These are phyloP conservation scores for Artibeus lituratus DNA, from an alignment of 2,797 vertebrate species.

Conservation along the genomic window DNA sequence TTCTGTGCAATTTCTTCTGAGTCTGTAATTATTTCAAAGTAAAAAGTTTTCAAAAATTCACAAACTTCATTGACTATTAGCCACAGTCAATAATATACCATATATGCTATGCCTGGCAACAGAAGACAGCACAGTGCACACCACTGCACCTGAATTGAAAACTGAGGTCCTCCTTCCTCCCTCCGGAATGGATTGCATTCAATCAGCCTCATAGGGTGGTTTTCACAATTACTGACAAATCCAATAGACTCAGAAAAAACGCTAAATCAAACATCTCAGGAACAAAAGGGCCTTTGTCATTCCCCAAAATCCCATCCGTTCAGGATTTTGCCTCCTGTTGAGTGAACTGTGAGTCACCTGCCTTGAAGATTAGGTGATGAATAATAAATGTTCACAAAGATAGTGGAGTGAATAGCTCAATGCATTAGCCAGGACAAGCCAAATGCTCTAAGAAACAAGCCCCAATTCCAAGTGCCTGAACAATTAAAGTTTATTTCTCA, in stretches of 20 bases:
- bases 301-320: not conserved
- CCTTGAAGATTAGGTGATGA: not conserved
- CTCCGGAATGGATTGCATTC: not conserved
- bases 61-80: not conserved
- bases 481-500: not conserved
- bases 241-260: not conserved
- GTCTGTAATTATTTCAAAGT: constrained; percentile 27
- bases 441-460: not conserved
- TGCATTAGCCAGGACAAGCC: not conserved
- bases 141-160: not conserved
- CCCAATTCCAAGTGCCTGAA: not conserved
- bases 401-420: not conserved
- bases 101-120: not conserved
- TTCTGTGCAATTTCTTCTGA: not conserved
- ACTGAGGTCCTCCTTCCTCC: not conserved
- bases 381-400: constrained; percentile 14
- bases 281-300: constrained; percentile 49
- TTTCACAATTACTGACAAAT: constrained; percentile 48
- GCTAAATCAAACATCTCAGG: constrained; percentile 24
- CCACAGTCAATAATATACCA: not conserved
- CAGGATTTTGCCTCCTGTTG: not conserved
- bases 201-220: not conserved
- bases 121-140: not conserved
- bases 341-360: constrained; percentile 58
- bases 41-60: not conserved